phyloP scores from a whole-genome alignment of 2,797 vertebrate species.

The Bovichtus diacanthus region DNA sequence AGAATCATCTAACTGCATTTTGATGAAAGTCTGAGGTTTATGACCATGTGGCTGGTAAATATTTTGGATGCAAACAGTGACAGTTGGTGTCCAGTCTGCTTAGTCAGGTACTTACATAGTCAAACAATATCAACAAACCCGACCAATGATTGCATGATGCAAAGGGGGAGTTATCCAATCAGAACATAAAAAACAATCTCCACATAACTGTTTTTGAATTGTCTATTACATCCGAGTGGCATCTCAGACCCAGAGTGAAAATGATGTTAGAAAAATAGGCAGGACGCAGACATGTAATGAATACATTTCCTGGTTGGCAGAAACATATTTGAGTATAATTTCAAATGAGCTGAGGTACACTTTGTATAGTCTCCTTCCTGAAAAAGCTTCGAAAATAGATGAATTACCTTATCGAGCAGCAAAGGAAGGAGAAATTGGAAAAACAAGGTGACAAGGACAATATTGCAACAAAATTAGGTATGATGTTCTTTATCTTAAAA shows the following conservation, averaged over 20 bases:
- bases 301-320: constrained; percentile 64
- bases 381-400: constrained; percentile 55
- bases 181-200: constrained; percentile 48
- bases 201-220: constrained; percentile 50
- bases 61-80: constrained; percentile 64
- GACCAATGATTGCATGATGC: constrained; percentile 45
- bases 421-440: neutral
- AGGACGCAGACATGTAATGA: constrained; percentile 55
- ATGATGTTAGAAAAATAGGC: constrained; percentile 32
- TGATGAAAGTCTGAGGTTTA: constrained; percentile 33
- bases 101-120: constrained; percentile 29
- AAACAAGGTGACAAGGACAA: neutral
- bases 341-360: constrained; percentile 56
- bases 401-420: constrained; percentile 21
- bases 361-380: constrained; percentile 48
- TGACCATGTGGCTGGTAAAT: constrained; percentile 51
- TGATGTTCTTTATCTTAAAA: too few relatives aligned
- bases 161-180: constrained; percentile 50
- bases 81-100: constrained; percentile 66
- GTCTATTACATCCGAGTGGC: constrained; percentile 46
- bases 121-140: constrained; percentile 57
- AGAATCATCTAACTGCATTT: constrained; percentile 2
- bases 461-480: too few relatives aligned
- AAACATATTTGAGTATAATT: constrained; percentile 68
- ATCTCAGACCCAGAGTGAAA: constrained; percentile 34